Conservation (phyloP, 30 jellyfish, hydroid and myxozoan species). For the Pelagia noctiluca region DNA sequence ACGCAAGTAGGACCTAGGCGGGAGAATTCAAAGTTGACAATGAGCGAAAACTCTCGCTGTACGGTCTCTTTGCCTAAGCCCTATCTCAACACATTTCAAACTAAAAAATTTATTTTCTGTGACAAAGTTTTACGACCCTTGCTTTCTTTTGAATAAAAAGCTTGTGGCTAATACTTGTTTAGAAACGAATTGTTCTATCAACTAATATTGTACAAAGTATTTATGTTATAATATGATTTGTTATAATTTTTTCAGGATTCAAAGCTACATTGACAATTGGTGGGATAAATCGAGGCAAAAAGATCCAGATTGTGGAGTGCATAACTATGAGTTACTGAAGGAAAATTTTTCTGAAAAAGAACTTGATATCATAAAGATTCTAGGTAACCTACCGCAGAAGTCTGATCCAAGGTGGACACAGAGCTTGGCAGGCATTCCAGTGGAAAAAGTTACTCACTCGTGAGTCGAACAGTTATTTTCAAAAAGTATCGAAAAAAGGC, state of each 20-base stretch:
- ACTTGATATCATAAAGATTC: background rate
- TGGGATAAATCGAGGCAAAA: background rate
- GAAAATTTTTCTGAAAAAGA: background rate
- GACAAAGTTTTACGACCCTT: background rate
- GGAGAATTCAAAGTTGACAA: too few relatives aligned
- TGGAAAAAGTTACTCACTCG: background rate
- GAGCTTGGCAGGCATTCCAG: background rate
- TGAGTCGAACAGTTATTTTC: background rate
- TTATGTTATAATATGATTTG: background rate
- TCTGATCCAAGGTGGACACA: slow-evolving; percentile 3
- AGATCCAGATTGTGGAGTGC: slow-evolving; percentile 22
- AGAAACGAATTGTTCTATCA: too few relatives aligned
- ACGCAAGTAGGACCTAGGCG: too few relatives aligned
- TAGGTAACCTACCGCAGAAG: background rate
- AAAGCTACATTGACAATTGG: background rate
- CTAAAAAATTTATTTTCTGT: background rate
- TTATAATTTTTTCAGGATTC: background rate
- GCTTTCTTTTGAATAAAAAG: background rate
- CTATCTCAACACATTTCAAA: too few relatives aligned
- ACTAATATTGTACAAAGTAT: background rate
- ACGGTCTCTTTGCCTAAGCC: too few relatives aligned
- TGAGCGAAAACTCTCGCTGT: too few relatives aligned
- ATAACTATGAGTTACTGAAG: background rate
- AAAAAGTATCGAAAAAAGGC: background rate
- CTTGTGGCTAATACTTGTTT: background rate